A percentile compares a stretch with the other conserved stretches of the same genome.
Evolutionary conservation across 2,113 vertebrate genomes (phyloP).

Genomic region (Emberiza fucata): DNA sequence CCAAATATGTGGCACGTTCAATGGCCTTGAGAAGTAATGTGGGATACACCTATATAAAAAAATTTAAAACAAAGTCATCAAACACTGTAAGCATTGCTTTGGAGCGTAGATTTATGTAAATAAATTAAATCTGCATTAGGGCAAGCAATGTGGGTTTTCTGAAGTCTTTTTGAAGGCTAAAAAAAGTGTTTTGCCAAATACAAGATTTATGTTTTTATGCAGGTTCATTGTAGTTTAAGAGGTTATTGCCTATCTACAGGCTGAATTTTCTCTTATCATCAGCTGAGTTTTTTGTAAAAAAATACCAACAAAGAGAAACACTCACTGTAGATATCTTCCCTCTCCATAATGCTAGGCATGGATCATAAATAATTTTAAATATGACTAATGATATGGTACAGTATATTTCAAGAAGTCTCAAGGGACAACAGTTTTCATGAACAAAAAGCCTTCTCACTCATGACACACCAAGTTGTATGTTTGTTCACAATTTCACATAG

Average conservation of each 20-base stretch:
- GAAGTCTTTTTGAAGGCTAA: not conserved
- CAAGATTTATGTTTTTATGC: not conserved
- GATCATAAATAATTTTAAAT: not conserved
- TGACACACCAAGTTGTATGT: not conserved
- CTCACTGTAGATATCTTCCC: not conserved
- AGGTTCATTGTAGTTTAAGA: not conserved
- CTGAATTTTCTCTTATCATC: not conserved
- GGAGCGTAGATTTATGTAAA: not conserved
- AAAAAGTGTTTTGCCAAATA: not conserved
- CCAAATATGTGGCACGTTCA: not conserved
- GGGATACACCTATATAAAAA: not conserved
- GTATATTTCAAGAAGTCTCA: not conserved
- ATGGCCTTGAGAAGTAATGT: constrained; percentile 15
- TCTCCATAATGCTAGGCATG: not conserved
- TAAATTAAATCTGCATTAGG: not conserved
- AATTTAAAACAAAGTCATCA: constrained; percentile 8
- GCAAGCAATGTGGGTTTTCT: not conserved
- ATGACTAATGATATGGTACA: not conserved
- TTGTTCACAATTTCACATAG: not conserved
- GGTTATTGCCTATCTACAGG: not conserved
- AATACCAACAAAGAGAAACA: not conserved
- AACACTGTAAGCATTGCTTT: not conserved
- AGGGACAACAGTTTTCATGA: not conserved
- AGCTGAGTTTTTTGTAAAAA: not conserved
- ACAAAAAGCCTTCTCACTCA: not conserved